These are phyloP conservation scores for Drosophila auraria DNA, from an alignment of 1,140 invertebrate species.

Conservation along the genomic window DNA sequence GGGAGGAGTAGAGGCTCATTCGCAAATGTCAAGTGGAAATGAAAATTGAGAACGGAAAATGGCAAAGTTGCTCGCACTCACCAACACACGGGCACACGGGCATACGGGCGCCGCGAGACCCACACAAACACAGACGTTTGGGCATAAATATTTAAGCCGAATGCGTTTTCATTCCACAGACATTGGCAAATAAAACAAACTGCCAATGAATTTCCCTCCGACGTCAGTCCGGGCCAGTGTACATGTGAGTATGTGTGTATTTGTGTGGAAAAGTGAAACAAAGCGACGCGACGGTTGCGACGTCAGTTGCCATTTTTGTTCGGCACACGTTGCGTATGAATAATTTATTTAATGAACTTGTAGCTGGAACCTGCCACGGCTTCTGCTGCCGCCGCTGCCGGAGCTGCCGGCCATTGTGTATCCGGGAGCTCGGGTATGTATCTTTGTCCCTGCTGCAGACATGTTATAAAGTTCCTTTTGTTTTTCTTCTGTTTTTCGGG, in stretches of 20 bases:
- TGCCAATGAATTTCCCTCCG: constrained; percentile 63
- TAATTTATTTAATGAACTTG: constrained; percentile 85
- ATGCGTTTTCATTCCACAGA: constrained; percentile 83
- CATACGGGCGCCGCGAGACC: constrained; percentile 8
- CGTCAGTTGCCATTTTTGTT: constrained; percentile 70
- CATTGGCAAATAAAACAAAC: constrained; percentile 77
- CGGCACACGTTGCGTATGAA: constrained; percentile 83
- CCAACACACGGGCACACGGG: not conserved
- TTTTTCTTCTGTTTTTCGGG: constrained; percentile 74
- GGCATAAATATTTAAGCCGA: constrained; percentile 83
- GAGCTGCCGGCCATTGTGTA: constrained; percentile 38
- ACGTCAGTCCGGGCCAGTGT: constrained; percentile 11
- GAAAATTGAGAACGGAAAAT: constrained; percentile 40
- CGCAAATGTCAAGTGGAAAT: constrained; percentile 60
- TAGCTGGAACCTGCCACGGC: constrained; percentile 49
- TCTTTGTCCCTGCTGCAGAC: constrained; percentile 69
- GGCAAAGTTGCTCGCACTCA: constrained; percentile 7
- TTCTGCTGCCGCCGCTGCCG: constrained; percentile 33
- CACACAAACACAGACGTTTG: constrained; percentile 81
- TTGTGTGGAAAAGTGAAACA: constrained; percentile 67
- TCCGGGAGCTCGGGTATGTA: constrained; percentile 33
- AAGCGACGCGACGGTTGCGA: constrained; percentile 51
- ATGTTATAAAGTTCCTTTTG: constrained; percentile 72
- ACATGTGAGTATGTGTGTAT: constrained; percentile 12
- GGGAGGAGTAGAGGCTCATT: constrained; percentile 26